Evolutionary conservation across 2,113 vertebrate species (phyloP), one percentile per base, ranked within the genome.

Genomic region (Sciurus niger): DNA sequence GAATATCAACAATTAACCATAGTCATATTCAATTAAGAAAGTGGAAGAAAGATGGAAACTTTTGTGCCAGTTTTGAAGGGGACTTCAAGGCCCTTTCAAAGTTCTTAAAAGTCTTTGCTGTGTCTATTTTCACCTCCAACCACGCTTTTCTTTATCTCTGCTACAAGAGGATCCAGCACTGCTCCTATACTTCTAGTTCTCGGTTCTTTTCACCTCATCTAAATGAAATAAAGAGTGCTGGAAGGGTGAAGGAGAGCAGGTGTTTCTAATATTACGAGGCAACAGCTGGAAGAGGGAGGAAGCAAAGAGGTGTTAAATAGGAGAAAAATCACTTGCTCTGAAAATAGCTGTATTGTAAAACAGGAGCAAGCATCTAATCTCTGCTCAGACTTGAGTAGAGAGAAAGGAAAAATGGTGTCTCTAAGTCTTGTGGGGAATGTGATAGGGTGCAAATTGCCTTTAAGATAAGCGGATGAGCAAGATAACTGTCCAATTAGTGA

Each of bases 251-350:
- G 16, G 60, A 79, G 68, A 92, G 48, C 70, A 76, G 58, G n/a
- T 90, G 25, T 88, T 80, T 96, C 92, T 90, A 70, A 51, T 51
- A 93, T 96, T 79, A 84, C 93, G 37, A 78, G 60, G 46, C 90
- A 96, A 94, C 77, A 68, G 87, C 80, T 94, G 46, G 68, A 93
- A 93, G 55, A 40, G 22, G 16, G 37, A 30, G 8, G 11, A 46
- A 72, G 55, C 53, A 68, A 53, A 95, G 70, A 92, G 60, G n/a
- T 68, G 22, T 78, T 84, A 48, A 80, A 94, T 77, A 43, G 12
- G 16, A 89, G 72, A 90, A 84, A 94, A 95, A 55, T 37, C 34
- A 73, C 84, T 48, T 92, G 76, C 90, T 80, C 78, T 88, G 78
- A 88, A 94, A 94, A 94, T 37, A 95, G 32, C 58, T 92, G 34